Percentiles rank a stretch among this genome's conserved stretches.
These are phyloP conservation scores for Zaprionus inermis DNA, from an alignment of 1,140 invertebrate species.

Conservation along the genomic window DNA sequence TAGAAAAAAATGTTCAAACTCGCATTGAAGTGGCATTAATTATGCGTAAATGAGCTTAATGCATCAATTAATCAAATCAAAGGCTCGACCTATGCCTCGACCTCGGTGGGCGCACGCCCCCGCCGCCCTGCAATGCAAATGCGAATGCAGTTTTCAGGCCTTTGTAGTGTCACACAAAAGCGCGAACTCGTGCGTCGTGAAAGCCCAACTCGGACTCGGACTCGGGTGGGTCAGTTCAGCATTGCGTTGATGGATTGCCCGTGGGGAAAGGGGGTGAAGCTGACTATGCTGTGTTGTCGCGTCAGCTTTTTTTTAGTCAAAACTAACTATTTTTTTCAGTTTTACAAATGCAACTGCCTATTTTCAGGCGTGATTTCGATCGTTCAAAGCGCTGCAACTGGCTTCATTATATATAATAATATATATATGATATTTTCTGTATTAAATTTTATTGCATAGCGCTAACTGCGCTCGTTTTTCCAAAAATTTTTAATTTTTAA, in stretches of 20 bases:
- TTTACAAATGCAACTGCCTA: too few relatives aligned
- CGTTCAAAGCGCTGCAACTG: too few relatives aligned
- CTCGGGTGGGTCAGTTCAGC: slow-evolving; percentile 34
- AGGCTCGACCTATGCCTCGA: slow-evolving; percentile 42
- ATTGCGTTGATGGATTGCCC: neutral
- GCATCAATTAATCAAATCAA: slow-evolving; percentile 82
- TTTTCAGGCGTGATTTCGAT: too few relatives aligned
- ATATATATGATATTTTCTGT: too few relatives aligned
- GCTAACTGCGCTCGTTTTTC: too few relatives aligned
- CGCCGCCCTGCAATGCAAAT: neutral
- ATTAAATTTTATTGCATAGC: too few relatives aligned
- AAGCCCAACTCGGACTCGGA: slow-evolving; percentile 34
- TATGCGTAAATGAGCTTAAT: slow-evolving; percentile 82
- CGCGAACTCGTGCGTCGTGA: slow-evolving; percentile 57
- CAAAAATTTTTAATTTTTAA: too few relatives aligned
- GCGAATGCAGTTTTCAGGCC: slow-evolving; percentile 51
- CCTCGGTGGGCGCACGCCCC: neutral
- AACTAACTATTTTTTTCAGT: too few relatives aligned
- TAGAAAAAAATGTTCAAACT: slow-evolving; percentile 38
- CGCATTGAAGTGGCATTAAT: slow-evolving; percentile 73
- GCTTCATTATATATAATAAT: too few relatives aligned
- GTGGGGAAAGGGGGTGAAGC: neutral
- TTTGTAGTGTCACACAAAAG: slow-evolving; percentile 74
- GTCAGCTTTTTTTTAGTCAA: too few relatives aligned
- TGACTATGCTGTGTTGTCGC: too few relatives aligned